Evolutionary conservation across 2,113 vertebrate species (phyloP), one percentile per base, ranked within the genome.

Genomic region (Hyperopisus bebe): DNA sequence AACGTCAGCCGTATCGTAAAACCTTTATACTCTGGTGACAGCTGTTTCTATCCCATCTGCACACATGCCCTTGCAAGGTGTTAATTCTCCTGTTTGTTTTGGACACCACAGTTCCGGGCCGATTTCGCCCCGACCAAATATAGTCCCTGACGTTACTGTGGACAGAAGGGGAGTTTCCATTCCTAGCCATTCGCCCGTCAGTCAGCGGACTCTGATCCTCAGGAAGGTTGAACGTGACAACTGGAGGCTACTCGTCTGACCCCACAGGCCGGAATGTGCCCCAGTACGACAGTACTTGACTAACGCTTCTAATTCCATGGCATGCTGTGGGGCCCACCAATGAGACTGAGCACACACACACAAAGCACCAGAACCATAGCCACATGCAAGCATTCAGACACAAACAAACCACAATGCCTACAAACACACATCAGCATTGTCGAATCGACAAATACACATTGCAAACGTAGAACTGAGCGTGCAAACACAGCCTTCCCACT

Each of bases 11-110:
- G 6, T 84, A 84, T 84, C 15, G 50, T 53, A 51, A 53, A 87
- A 31, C 48, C 85, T 55, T 86, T 51, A 86, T 17, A 86, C 48
- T 27, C 84, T 8, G 17, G 24, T 66, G n/a, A 58, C 88, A 74
- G 66, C 35, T 80, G 24, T 89, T 77, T 80, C 27, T 80, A 42
- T 9, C 35, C 27, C 53, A 55, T 58, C 50, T 58, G 6, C 86
- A 87, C 53, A 87, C n/a, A 87, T 42, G 50, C 53, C 53, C 86
- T 87, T 58, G 50, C 51, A 58, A 87, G 48, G 21, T 86, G 46
- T 11, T 51, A 86, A 51, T 86, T 51, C 46, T 4, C 24, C 47
- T 86, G 84, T 86, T 86, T 86, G 46, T 86, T 51, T 86, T 85
- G 42, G 83, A 85, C 46, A 48, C 46, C 24, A 3, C 10, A 11